Conservation (phyloP, 2,113 vertebrate species). For the Fulica atra region DNA sequence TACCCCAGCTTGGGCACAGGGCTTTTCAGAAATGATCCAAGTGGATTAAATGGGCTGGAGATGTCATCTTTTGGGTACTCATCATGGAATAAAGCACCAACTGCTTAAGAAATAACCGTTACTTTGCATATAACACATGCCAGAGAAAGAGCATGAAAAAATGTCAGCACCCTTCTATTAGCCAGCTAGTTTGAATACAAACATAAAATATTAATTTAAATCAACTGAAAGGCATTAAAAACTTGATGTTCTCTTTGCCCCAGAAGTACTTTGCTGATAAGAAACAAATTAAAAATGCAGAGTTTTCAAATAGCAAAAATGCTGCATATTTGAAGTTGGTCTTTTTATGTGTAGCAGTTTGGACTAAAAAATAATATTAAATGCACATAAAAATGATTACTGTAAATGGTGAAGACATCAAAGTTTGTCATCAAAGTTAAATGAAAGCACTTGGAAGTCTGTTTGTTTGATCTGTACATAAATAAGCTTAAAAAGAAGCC, state of each 20-base stretch:
- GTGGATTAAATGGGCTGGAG: not conserved
- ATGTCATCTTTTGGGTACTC: not conserved
- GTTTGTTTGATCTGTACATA: slow-evolving; percentile 48
- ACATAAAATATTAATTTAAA: slow-evolving; percentile 62
- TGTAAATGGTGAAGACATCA: slow-evolving; percentile 45
- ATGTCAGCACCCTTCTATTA: slow-evolving; percentile 3
- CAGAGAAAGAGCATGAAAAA: slow-evolving; percentile 16
- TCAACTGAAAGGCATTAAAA: slow-evolving; percentile 47
- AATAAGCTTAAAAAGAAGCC: slow-evolving; percentile 48
- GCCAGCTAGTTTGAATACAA: slow-evolving; percentile 19
- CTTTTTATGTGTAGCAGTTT: slow-evolving; percentile 38
- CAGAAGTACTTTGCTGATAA: slow-evolving; percentile 62
- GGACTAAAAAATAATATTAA: slow-evolving; percentile 22
- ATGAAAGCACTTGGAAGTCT: slow-evolving; percentile 38
- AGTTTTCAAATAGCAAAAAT: slow-evolving; percentile 37
- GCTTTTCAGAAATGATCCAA: slow-evolving; percentile 1
- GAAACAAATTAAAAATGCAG: slow-evolving; percentile 65
- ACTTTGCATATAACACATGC: not conserved
- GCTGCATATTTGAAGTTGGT: slow-evolving; percentile 27
- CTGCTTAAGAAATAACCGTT: not conserved
- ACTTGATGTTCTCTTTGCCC: slow-evolving; percentile 50
- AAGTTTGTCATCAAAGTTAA: slow-evolving; percentile 50
- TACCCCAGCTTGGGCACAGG: not conserved
- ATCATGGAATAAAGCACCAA: not conserved
- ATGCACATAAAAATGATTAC: slow-evolving; percentile 48